Evolutionary conservation across 2,888 invertebrate genomes (phyloP), one percentile per base, ranked within the genome.

Genomic region (Papilio protenor): DNA sequence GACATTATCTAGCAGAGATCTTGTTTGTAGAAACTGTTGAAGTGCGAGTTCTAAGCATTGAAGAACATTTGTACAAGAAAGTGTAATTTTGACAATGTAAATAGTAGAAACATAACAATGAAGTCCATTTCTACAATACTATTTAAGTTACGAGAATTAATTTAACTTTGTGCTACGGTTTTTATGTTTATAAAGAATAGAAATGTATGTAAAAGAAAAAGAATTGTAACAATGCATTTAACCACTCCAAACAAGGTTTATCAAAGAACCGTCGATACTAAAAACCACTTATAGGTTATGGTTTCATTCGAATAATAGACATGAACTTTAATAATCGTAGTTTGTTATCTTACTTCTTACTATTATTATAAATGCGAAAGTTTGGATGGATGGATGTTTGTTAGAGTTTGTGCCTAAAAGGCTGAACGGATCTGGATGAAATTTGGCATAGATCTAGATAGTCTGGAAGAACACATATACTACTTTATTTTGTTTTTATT

Each of bases 1-100:
- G 61, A 64, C 45, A 55, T 52, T 66, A 77, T 66, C 77, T 73
- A 16, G 55, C 40, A 40, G 49, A 55, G 70, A 77, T 77, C 77
- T 66, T 40, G 16, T 75, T n/a, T 69, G 27, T 21, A 52, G 55
- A 8, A 61, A 23, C 33, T 49, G 27, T 61, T 74, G 61, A 74
- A 71, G 33, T 61, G 16, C 27, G 6, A 10, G 10, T 57, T 74
- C 74, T 21, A 47, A 21, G 21, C 16, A 33, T 73, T 45, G 10
- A 59, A 14, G 61, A 16, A 45, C 47, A 59, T 59, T 12, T 47
- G 59, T 47, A 16, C n/a, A 6, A 23, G 45, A 59, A 33, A 74
- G 27, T 2, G 74, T 12, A 12, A 74, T 69, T 69, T 66, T 14
- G 12, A 40, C 52, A 18, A 45, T 61, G 18, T 23, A 2, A 21